Evolutionary conservation across 2,888 invertebrate species (phyloP), one percentile per base, ranked within the genome.

Genomic region (Rhopalosiphum nymphaeae): DNA sequence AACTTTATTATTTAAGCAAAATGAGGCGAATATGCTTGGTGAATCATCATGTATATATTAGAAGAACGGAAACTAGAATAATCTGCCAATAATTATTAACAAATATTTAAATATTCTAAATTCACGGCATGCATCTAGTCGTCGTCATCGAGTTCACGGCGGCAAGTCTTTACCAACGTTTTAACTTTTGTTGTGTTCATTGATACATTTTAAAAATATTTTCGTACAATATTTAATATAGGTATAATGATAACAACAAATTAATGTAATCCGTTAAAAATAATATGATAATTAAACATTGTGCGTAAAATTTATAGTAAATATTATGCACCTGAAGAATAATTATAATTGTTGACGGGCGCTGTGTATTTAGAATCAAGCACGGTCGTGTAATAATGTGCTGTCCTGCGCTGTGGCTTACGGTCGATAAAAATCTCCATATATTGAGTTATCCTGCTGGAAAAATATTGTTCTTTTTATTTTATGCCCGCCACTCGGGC

Each of bases 381-480:
- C 36, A 36, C 21, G 9, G 21, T 78, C 16, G 21, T 9, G 16
- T 36, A 42, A 78, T 61, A 61, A 61, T 61, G 11, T 29, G 11
- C 29, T 10, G 61, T 29, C 10, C 29, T 16, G 5, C 36, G 0
- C 36, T 36, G 67, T 7, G 36, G 67, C 36, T 67, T 67, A 78
- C 21, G 36, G 36, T 78, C 25, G 89, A 90, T 90, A 90, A 90
- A 90, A 90, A 46, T 90, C 29, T 25, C 44, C 26, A n/a, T 21
- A 21, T 36, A 44, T 61, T 21, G 57, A 57, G 78, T 78, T 89
- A 61, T 78, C 26, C n/a, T 11, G 44, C 21, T 7, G 56, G 57
- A 29, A 57, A 89, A 57, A 44, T 89, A 46, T 90, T 90, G 46
- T 90, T 61, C 49, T 91, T 91, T 46, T 91, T 16, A 78, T 42